Evolutionary conservation across 1,140 invertebrate genomes (phyloP), one percentile per base, ranked within the genome.

Genomic region (Procambarus clarkii): DNA sequence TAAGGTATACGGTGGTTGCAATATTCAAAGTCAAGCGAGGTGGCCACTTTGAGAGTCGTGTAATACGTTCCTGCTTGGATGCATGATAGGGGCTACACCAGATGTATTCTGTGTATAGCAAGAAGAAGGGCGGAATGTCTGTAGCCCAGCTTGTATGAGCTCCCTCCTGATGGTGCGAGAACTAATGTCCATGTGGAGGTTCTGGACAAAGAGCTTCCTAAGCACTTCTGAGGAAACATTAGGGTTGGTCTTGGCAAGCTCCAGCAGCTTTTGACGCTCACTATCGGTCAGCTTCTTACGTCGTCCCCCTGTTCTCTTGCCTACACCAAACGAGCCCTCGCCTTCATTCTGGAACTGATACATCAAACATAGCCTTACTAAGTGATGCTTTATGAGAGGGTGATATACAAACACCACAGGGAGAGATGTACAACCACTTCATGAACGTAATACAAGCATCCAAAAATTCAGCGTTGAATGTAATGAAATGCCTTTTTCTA

Each of bases 141-240:
- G 79, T 34, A 81, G 11, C 15, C 79, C 79, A 34, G 79, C 79
- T 24, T 81, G 79, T 54, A 81, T 81, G n/a, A 81, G 79, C n/a
- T 81, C 79, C 54, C 79, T 15, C 48, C 79, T 2, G 34, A 81
- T 81, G 48, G 79, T 81, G 15, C 79, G 79, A n/a, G 79, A 81
- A 15, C 79, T 81, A 8, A 81, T 81, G 24, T 81, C 48, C 48
- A 54, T 81, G 48, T 81, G 15, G 21, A 81, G 48, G 21, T 81
- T 48, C 15, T 81, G 79, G 54, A 81, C 46, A 11, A 81, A 81
- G 48, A 81, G 79, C 54, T 81, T 81, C 34, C 79, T 46, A 2
- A 81, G 34, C 48, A 81, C 79, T 21, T 81, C 79, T 1, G 79
- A 81, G 8, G 79, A 81, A 13, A 81, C 79, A 24, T 81, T 24